A percentile compares a stretch with the other conserved stretches of the same genome.
Evolutionary conservation across 2,888 invertebrate genomes (phyloP).

Genomic region (Leucozona laternaria): DNA sequence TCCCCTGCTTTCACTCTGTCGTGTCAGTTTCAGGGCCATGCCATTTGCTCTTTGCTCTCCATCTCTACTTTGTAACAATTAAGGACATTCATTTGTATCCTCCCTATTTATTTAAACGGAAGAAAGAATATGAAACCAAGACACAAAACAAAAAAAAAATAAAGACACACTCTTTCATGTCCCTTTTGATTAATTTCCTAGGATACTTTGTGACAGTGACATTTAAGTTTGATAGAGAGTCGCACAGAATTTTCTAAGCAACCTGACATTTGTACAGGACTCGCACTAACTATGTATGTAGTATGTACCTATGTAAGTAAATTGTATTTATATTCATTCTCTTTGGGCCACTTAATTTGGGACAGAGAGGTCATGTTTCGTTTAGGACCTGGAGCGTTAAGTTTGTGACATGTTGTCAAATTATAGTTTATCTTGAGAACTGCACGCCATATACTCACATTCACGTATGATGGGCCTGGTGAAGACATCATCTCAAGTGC

Average conservation of each 20-base stretch:
- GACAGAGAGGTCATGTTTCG: slow-evolving; percentile 26
- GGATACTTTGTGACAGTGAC: slow-evolving; percentile 57
- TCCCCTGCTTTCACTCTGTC: neutral
- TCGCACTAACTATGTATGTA: neutral
- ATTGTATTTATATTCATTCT: neutral
- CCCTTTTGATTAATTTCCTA: slow-evolving; percentile 62
- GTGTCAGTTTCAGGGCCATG: slow-evolving; percentile 18
- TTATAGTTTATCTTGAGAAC: slow-evolving; percentile 25
- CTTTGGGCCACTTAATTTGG: slow-evolving; percentile 41
- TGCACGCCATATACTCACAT: neutral
- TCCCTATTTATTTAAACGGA: slow-evolving; percentile 19
- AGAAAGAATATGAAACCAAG: neutral
- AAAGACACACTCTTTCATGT: slow-evolving; percentile 26
- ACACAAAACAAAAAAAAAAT: neutral
- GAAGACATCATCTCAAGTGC: slow-evolving; percentile 15
- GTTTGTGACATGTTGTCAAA: slow-evolving; percentile 49
- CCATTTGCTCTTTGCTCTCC: slow-evolving; percentile 27
- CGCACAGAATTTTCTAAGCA: slow-evolving; percentile 11
- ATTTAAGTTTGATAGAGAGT: slow-evolving; percentile 43
- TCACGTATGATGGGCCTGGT: neutral
- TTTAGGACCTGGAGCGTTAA: slow-evolving; percentile 27
- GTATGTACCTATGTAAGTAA: neutral
- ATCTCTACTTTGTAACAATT: slow-evolving; percentile 60
- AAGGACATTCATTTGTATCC: slow-evolving; percentile 63
- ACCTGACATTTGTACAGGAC: slow-evolving; percentile 53